Conservation (phyloP, 2,113 vertebrate species). For the Vicugna pacos region DNA sequence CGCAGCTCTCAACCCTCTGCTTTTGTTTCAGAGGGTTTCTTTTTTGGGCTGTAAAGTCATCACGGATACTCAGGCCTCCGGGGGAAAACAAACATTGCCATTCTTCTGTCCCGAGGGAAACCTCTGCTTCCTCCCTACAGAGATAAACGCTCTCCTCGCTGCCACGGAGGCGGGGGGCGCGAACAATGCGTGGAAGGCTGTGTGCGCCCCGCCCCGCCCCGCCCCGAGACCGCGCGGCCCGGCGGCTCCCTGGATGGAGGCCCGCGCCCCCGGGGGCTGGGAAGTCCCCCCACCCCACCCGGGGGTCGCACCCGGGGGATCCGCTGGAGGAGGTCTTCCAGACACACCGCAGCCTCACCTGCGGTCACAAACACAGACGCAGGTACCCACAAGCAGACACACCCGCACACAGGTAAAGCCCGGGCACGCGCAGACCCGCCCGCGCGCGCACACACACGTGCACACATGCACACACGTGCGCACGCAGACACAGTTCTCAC, state of each 20-base stretch:
- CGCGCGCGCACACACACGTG: too few species aligned
- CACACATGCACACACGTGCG: background rate
- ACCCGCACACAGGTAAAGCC: background rate
- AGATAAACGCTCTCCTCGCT: background rate
- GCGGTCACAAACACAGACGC: background rate
- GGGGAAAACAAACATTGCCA: background rate
- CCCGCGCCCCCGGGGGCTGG: background rate
- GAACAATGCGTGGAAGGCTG: rapidly evolving
- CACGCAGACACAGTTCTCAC: too few species aligned
- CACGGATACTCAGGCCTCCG: rapidly evolving
- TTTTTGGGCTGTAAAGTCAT: background rate
- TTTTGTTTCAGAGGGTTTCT: background rate
- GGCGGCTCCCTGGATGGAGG: too few species aligned
- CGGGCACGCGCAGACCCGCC: background rate
- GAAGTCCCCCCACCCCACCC: background rate
- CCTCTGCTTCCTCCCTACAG: background rate
- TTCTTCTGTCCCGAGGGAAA: background rate
- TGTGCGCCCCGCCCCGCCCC: rapidly evolving
- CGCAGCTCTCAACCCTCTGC: background rate
- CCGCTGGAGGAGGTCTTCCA: background rate
- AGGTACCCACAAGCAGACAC: background rate
- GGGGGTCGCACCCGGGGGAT: too few species aligned
- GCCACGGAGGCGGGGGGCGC: background rate
- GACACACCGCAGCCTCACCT: background rate
- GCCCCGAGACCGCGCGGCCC: too few species aligned